Conservation (phyloP, 2,888 invertebrate species). For the Abscondita cerata region DNA sequence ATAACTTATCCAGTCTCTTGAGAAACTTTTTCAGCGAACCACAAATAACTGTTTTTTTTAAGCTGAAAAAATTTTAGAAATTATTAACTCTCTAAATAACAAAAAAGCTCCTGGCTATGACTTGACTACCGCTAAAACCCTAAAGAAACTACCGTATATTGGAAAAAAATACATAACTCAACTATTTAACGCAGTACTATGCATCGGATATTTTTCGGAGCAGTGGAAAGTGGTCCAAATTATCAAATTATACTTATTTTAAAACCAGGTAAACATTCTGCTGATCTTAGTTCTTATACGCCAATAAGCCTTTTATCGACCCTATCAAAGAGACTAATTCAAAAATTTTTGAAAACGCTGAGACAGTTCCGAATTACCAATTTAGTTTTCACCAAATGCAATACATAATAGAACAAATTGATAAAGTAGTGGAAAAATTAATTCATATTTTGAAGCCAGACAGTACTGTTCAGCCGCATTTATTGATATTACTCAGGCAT, state of each 20-base stretch:
- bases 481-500: not conserved
- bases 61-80: no score
- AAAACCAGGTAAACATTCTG: no score
- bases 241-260: not conserved
- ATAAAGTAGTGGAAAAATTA: not conserved
- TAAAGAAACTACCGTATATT: not conserved
- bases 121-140: not conserved
- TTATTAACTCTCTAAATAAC: no score
- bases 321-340: not conserved
- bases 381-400: not conserved
- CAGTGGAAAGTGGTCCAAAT: slow-evolving; percentile 9
- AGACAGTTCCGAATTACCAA: not conserved
- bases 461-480: not conserved
- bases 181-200: not conserved
- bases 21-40: no score
- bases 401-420: not conserved
- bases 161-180: not conserved
- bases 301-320: not conserved
- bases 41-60: no score
- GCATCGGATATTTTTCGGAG: not conserved
- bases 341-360: not conserved
- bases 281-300: not conserved
- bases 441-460: not conserved
- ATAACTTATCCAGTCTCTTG: no score
- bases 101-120: no score